Evolutionary conservation across 2,797 vertebrate species (phyloP).

Genomic region (Hoplostethus mediterraneus): DNA sequence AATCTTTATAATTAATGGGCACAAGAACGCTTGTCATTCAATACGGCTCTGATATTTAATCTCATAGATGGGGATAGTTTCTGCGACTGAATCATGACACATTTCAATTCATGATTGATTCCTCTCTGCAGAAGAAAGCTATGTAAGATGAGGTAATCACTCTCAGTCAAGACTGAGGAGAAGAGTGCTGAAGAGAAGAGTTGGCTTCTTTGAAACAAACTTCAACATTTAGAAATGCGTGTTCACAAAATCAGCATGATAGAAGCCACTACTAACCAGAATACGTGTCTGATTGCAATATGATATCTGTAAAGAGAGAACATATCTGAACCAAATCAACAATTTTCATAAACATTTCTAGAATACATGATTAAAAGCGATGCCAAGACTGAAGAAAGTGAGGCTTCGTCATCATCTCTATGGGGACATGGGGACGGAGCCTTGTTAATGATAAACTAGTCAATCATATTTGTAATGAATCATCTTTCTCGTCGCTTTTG

Average conservation of each 20-base stretch:
- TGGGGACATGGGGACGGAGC: constrained; percentile 6
- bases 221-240: constrained; percentile 29
- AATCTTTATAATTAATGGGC: constrained; percentile 74
- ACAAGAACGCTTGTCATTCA: constrained; percentile 68
- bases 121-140: constrained; percentile 41
- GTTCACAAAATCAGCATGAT: constrained; percentile 9
- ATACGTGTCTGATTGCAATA: constrained; percentile 31
- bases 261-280: constrained; percentile 22
- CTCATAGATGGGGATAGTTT: constrained; percentile 64
- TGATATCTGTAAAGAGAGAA: constrained; percentile 26
- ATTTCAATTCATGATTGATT: constrained; percentile 72
- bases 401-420: constrained; percentile 25
- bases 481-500: constrained; percentile 35
- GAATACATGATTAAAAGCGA: constrained; percentile 33
- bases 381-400: constrained; percentile 28
- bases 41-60: constrained; percentile 72
- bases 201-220: constrained; percentile 26
- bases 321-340: constrained; percentile 17
- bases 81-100: constrained; percentile 63
- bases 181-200: constrained; percentile 18
- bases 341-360: constrained; percentile 18
- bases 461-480: constrained; percentile 62
- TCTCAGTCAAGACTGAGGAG: constrained; percentile 47
- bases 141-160: constrained; percentile 65
- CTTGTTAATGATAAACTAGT: constrained; percentile 54